Evolutionary conservation across 2,113 vertebrate genomes (phyloP), one percentile per base, ranked within the genome.

Genomic region (Trinectes maculatus): DNA sequence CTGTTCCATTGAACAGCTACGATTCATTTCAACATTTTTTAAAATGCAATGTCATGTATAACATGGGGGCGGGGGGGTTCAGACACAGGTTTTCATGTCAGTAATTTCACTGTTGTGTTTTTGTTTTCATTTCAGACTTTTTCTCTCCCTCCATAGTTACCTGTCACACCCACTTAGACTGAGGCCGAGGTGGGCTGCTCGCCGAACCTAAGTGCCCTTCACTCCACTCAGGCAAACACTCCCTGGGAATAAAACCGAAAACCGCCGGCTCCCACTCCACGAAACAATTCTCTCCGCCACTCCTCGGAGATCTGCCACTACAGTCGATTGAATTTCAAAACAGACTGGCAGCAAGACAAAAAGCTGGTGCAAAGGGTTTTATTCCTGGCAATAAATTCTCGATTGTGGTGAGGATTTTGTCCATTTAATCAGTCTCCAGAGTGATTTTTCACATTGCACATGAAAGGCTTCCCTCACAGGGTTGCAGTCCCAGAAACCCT

Each of bases 121-220:
- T 80, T 89, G 69, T 74, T 88, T n/a, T 70, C 44, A 7, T 36
- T 74, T 62, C 46, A n/a, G n/a, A n/a, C n/a, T 44, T 66, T 73
- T 55, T 19, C 47, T 76, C 43, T 16, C 34, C 39, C 13, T 67
- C 56, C 44, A 47, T 70, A 55, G 57, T 70, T 72, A 77, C 80
- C 80, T 87, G 89, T 90, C 88, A 89, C 75, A 85, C 90, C 70
- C 76, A 74, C 73, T 91, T 82, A 84, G 55, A 53, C 71, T 77
- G 79, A 72, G 69, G 43, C 29, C 7, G 42, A 80, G 83, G 80
- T 77, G 73, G 84, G 80, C 33, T 59, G 77, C 67, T 66, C 74
- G 77, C 57, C 86, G 80, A 90, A 89, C 84, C 79, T 71, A 57
- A 84, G 79, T 85, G 86, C 82, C 85, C 81, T 87, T 84, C 82